phyloP scores from a whole-genome alignment of 2,797 vertebrate genomes.

The Poeciliopsis turneri region DNA sequence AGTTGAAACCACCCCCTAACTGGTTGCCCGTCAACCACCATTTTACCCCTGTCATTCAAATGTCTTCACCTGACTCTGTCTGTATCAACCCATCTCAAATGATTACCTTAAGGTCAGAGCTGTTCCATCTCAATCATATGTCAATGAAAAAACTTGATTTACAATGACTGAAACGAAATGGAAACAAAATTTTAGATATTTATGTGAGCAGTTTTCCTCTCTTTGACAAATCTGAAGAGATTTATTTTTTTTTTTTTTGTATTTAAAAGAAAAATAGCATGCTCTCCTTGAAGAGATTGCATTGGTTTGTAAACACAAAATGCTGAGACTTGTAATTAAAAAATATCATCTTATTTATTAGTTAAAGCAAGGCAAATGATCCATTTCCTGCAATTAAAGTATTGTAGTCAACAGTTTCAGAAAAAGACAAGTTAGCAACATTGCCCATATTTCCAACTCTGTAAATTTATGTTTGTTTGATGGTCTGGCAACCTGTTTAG shows the following conservation, averaged over 20 bases:
- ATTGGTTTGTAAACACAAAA: neutral
- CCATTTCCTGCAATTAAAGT: neutral
- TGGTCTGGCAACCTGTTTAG: neutral
- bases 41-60: conserved; percentile 76
- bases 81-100: conserved; percentile 60
- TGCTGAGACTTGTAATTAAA: neutral
- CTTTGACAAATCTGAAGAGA: neutral
- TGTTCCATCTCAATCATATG: conserved; percentile 52
- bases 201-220: neutral
- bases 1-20: conserved; percentile 74
- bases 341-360: neutral
- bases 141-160: neutral
- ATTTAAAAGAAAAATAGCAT: neutral
- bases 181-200: neutral
- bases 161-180: conserved; percentile 8
- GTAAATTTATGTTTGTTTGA: neutral
- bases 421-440: neutral
- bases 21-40: conserved; percentile 69
- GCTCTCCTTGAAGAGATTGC: neutral
- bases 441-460: neutral
- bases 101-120: conserved; percentile 61
- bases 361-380: neutral
- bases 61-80: conserved; percentile 65
- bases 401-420: neutral
- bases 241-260: neutral